Percentiles rank a stretch among this genome's conserved stretches.
Evolutionary conservation across 2,888 invertebrate genomes (phyloP).

Genomic region (Apomyelois bistriatella): DNA sequence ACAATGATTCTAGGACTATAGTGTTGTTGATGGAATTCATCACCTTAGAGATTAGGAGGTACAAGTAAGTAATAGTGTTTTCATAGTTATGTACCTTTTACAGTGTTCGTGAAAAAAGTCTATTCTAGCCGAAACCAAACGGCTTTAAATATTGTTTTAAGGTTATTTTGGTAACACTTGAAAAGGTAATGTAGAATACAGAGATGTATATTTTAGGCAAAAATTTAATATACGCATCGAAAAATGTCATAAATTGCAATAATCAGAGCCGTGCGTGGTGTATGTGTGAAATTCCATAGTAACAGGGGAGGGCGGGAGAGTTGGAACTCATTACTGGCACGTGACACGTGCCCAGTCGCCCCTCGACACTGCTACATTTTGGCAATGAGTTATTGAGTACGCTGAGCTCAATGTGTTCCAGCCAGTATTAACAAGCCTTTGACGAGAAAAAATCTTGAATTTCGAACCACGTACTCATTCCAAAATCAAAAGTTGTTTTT

Average conservation of each 20-base stretch:
- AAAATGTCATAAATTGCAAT: conserved; percentile 66
- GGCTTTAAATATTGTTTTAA: no score
- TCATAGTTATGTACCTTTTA: no score
- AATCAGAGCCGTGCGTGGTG: conserved; percentile 56
- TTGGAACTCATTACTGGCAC: conserved; percentile 76
- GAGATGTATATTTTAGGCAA: neutral
- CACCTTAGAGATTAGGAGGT: no score
- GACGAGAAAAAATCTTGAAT: conserved; percentile 1
- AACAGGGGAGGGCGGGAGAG: conserved; percentile 47
- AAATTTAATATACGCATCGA: conserved; percentile 22
- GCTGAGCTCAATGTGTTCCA: conserved; percentile 62
- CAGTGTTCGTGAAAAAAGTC: no score
- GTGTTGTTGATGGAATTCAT: no score
- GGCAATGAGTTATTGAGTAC: conserved; percentile 78
- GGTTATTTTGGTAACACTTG: no score
- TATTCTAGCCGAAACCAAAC: no score
- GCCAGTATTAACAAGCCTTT: conserved; percentile 37
- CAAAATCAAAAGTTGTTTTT: no score
- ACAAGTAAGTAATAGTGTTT: no score
- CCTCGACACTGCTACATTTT: conserved; percentile 59
- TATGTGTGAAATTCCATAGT: conserved; percentile 75
- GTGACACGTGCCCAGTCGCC: conserved; percentile 66
- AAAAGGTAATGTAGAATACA: no score
- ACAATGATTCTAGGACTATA: no score
- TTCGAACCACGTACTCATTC: no score